phyloP scores from a whole-genome alignment of 1,140 invertebrate genomes.

The Neoseiulus cucumeris region DNA sequence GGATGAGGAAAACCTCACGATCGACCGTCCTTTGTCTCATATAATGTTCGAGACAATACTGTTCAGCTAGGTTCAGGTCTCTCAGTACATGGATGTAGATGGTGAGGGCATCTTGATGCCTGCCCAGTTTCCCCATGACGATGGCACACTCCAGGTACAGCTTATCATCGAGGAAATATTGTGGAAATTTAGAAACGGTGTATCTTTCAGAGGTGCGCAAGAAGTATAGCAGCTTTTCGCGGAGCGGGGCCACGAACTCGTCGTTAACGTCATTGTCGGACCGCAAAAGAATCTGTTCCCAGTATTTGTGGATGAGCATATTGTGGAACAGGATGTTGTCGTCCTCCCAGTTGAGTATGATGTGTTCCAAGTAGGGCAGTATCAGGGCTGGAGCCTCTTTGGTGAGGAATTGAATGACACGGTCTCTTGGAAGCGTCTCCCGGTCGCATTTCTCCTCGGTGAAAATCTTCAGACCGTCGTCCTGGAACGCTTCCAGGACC shows the following conservation, averaged over 20 bases:
- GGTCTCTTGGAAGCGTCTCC: slow-evolving; percentile 61
- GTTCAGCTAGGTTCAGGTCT: slow-evolving; percentile 54
- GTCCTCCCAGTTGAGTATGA: slow-evolving; percentile 74
- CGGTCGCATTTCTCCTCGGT: slow-evolving; percentile 75
- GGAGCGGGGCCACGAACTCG: slow-evolving; percentile 33
- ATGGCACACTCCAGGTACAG: slow-evolving; percentile 82
- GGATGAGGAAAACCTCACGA: slow-evolving; percentile 36
- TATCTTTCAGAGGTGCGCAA: slow-evolving; percentile 62
- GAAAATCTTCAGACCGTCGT: slow-evolving; percentile 81
- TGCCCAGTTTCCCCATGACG: slow-evolving; percentile 61
- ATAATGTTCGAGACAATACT: slow-evolving; percentile 51
- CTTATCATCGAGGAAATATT: slow-evolving; percentile 61
- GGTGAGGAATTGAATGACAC: slow-evolving; percentile 68
- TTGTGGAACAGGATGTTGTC: slow-evolving; percentile 69
- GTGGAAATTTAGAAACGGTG: slow-evolving; percentile 61
- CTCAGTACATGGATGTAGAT: slow-evolving; percentile 69
- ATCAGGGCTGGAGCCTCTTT: slow-evolving; percentile 55
- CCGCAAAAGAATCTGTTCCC: slow-evolving; percentile 35
- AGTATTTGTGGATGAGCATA: slow-evolving; percentile 62
- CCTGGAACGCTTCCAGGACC: slow-evolving; percentile 63
- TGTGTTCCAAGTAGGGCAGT: slow-evolving; percentile 81
- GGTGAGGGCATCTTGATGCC: slow-evolving; percentile 69
- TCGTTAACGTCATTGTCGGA: slow-evolving; percentile 13
- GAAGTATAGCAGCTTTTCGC: slow-evolving; percentile 59
- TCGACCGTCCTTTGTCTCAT: slow-evolving; percentile 30